These are phyloP conservation scores for Scyliorhinus canicula DNA, from an alignment of 2,797 vertebrate genomes.

Conservation along the genomic window DNA sequence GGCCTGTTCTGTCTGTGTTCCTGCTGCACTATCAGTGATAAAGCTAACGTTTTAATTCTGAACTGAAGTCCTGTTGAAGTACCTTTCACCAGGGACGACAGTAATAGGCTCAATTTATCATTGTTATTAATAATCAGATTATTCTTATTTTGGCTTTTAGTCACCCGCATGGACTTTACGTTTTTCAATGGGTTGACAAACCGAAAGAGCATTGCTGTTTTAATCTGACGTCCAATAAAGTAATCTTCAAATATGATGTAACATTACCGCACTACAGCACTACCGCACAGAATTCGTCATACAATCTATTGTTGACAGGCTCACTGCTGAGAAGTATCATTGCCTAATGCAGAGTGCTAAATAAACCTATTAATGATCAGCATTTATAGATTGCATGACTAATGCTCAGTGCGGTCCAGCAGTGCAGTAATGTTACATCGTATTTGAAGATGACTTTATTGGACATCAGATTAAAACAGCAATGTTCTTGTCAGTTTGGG, in stretches of 20 bases:
- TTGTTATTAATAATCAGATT: neutral
- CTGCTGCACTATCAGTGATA: neutral
- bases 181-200: neutral
- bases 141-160: neutral
- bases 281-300: neutral
- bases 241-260: neutral
- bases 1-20: no score
- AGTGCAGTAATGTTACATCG: neutral
- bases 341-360: neutral
- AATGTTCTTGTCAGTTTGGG: neutral
- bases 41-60: neutral
- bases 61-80: neutral
- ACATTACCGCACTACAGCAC: neutral
- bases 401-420: no score
- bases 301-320: neutral
- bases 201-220: neutral
- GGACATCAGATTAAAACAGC: neutral
- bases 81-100: neutral
- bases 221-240: neutral
- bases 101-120: neutral
- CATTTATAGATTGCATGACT: neutral
- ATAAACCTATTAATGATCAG: neutral
- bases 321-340: neutral
- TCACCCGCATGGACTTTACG: neutral
- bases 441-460: neutral